A percentile compares a stretch with the other conserved stretches of the same genome.
phyloP scores from a whole-genome alignment of 2,113 vertebrate species.

The Amphilophus citrinellus region DNA sequence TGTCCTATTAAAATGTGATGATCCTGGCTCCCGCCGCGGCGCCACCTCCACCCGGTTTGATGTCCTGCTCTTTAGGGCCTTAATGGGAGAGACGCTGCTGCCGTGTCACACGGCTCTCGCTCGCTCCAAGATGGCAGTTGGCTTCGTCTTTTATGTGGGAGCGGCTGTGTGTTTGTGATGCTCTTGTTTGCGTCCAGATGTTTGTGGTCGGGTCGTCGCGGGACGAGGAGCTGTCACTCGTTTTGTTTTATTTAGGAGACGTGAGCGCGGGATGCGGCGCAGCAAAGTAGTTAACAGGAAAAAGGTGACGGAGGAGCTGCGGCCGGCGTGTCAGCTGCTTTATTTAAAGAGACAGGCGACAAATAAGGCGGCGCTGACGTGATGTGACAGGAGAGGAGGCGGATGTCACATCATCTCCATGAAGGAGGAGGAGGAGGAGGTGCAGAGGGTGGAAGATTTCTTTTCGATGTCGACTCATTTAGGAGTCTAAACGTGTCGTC shows the following conservation, averaged over 20 bases:
- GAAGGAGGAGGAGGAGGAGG: slow-evolving; percentile 7
- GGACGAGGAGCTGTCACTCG: slow-evolving; percentile 56
- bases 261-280: slow-evolving; percentile 19
- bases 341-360: slow-evolving; percentile 19
- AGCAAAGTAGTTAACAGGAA: slow-evolving; percentile 46
- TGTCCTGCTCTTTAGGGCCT: slow-evolving; percentile 81
- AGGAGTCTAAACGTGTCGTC: slow-evolving; percentile 43
- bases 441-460: slow-evolving; percentile 61
- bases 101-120: slow-evolving; percentile 50
- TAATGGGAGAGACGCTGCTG: slow-evolving; percentile 72
- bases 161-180: slow-evolving; percentile 60
- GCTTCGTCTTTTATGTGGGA: slow-evolving; percentile 64
- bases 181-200: slow-evolving; percentile 77
- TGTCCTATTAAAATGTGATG: slow-evolving; percentile 84
- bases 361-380: not conserved
- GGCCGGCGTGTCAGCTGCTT: not conserved
- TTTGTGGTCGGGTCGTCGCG: slow-evolving; percentile 39
- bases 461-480: slow-evolving; percentile 41
- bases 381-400: not conserved
- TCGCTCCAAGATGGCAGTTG: slow-evolving; percentile 58
- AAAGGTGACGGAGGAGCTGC: slow-evolving; percentile 47
- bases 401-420: not conserved
- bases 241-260: slow-evolving; percentile 71
- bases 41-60: slow-evolving; percentile 69
- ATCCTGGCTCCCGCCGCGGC: slow-evolving; percentile 66